Percentiles rank a stretch among this genome's conserved stretches.
Conservation (phyloP, 2,797 vertebrate genomes). For the Nannoperca australis region DNA sequence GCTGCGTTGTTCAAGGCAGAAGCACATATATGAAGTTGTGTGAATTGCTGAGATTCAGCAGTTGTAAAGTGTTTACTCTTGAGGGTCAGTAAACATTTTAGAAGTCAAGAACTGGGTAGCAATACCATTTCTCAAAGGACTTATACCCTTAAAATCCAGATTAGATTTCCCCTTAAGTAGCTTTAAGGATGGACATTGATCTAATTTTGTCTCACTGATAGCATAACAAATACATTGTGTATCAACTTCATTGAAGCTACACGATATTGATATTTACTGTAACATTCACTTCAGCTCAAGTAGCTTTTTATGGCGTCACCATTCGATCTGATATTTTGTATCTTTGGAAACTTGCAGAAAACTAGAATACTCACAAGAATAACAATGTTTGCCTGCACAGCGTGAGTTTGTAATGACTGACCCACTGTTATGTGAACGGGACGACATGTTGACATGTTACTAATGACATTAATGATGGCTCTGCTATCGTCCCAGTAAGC, state of each 20-base stretch:
- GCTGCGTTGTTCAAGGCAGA: not conserved
- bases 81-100: not conserved
- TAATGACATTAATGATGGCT: not conserved
- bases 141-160: not conserved
- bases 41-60: not conserved
- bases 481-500: not conserved
- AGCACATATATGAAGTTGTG: constrained; percentile 2
- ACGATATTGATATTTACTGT: not conserved
- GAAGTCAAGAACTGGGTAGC: not conserved
- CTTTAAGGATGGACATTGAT: not conserved
- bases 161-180: not conserved
- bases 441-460: not conserved
- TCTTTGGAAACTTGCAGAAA: not conserved
- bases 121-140: not conserved
- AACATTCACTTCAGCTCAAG: not conserved
- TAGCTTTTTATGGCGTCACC: not conserved
- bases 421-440: not conserved
- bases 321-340: not conserved
- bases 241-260: not conserved
- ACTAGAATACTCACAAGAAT: no score
- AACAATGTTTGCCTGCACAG: not conserved
- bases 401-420: not conserved
- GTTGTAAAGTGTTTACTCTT: not conserved
- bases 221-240: not conserved
- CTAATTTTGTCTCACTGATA: not conserved